These are phyloP conservation scores for Dicrurus megarhynchus DNA, from an alignment of 2,113 vertebrate species.

Conservation along the genomic window DNA sequence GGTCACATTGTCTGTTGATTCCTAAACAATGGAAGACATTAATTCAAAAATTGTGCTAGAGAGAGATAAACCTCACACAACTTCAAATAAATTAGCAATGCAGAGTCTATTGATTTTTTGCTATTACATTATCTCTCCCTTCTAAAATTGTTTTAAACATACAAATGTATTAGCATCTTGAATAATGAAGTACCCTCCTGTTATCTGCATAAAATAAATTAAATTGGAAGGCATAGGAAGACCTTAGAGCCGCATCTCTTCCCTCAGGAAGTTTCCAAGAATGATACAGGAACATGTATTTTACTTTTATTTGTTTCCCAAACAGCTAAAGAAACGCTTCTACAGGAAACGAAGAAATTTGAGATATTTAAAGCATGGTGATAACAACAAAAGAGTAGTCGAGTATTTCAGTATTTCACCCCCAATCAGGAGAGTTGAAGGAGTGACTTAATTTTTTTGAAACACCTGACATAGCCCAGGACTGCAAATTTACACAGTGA, in stretches of 20 bases:
- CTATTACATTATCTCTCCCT: background rate
- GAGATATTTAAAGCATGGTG: background rate
- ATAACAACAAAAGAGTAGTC: background rate
- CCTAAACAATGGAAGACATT: background rate
- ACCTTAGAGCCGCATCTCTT: background rate
- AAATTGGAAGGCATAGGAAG: background rate
- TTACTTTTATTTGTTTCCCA: background rate
- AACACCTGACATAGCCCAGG: background rate
- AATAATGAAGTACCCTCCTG: background rate
- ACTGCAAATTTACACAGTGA: background rate
- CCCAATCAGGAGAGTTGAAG: background rate
- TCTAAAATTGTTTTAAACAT: background rate
- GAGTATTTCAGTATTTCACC: background rate
- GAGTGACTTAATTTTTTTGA: background rate
- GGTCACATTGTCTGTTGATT: background rate
- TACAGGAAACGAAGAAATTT: background rate
- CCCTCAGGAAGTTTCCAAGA: background rate
- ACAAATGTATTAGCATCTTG: background rate
- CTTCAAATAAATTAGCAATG: background rate
- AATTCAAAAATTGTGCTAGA: background rate
- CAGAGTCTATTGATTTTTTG: background rate
- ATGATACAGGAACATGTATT: rapidly evolving
- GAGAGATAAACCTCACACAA: background rate
- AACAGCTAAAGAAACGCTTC: background rate
- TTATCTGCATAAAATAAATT: background rate